These are phyloP conservation scores for Anguilla obscura DNA, from an alignment of 2,797 vertebrate species.

Conservation along the genomic window DNA sequence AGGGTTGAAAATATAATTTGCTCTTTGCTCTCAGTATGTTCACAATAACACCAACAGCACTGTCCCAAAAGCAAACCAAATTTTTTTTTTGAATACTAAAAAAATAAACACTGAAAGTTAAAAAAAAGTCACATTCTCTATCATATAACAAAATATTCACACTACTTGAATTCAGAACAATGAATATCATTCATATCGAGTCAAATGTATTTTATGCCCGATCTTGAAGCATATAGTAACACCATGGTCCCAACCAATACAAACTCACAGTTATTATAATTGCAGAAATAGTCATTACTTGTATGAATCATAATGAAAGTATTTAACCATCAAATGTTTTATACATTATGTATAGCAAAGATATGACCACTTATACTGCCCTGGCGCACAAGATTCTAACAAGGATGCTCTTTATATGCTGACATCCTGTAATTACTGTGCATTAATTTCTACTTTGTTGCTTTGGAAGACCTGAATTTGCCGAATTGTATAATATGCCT, in stretches of 20 bases:
- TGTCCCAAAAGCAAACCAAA: neutral
- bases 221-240: neutral
- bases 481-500: neutral
- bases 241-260: neutral
- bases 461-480: neutral
- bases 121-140: constrained; percentile 44
- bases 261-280: neutral
- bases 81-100: neutral
- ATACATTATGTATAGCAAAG: neutral
- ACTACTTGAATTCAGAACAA: neutral
- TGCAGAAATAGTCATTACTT: neutral
- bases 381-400: neutral
- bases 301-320: neutral
- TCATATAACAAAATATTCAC: constrained; percentile 21
- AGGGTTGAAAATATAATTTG: neutral
- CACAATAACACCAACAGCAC: neutral
- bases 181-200: neutral
- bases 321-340: neutral
- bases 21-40: neutral
- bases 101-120: constrained; percentile 26
- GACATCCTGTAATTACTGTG: neutral
- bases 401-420: neutral
- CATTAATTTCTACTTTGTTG: neutral
- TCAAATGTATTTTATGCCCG: neutral
- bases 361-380: neutral